Evolutionary conservation across 2,113 vertebrate species (phyloP), one percentile per base, ranked within the genome.

Genomic region (Kryptolebias marmoratus): DNA sequence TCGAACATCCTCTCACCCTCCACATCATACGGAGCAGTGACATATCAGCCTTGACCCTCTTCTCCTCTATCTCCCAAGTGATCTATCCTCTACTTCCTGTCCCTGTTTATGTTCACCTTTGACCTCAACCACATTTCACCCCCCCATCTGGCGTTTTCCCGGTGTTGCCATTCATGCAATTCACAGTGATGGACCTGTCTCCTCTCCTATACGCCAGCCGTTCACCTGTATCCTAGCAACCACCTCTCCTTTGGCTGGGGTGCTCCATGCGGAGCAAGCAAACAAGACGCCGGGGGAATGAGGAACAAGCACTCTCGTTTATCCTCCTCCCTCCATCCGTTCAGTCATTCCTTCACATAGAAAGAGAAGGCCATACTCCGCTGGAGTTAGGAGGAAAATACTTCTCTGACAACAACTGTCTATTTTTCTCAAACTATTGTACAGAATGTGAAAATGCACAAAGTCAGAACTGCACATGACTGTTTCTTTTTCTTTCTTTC

Each of bases 151-250:
- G 27, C 82, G 54, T 87, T 85, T 85, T 82, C 81, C 89, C 85
- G 82, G 86, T 87, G 39, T 9, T 88, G 79, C 75, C 67, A 73
- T 66, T 84, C 85, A 91, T 88, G 79, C 75, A 64, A 73, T 66
- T 84, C 85, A 91, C 90, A 88, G 89, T 88, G 88, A 90, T 82
- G 83, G 88, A 89, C 90, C 90, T 77, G 83, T 86, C 88, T 88
- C 76, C 87, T 77, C 82, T 83, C 87, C 89, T 88, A 87, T 90
- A 93, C 91, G 90, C 92, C 91, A 87, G 87, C 90, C 70, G 79
- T 80, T 93, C 93, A 94, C 93, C 93, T 94, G 93, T 94, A 92
- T 94, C 94, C 93, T 94, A 94, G 93, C 94, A 95, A 94, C 94
- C 80, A 66, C 89, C 86, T 93, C 89, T 91, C 90, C 90, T 88